These are phyloP conservation scores for Ennomos quercinarius DNA, from an alignment of 2,888 invertebrate genomes.

Conservation along the genomic window DNA sequence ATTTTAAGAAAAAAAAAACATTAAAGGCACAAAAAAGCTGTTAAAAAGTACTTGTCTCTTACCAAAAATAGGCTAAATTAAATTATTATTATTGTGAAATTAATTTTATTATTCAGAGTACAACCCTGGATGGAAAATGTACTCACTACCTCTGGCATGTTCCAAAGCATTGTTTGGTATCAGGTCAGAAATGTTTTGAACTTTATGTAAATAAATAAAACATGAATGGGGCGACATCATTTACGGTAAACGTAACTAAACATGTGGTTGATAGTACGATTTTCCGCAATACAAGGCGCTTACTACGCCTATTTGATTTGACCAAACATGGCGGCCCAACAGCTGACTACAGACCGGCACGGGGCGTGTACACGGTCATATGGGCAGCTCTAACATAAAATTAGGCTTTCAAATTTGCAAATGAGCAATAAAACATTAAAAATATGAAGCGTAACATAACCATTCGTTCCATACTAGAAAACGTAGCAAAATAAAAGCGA, in stretches of 20 bases:
- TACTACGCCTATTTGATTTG: conserved; percentile 84
- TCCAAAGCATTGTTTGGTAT: background rate
- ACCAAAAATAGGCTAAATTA: no score
- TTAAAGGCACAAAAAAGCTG: no score
- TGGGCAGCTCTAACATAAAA: conserved; percentile 52
- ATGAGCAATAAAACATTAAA: conserved; percentile 40
- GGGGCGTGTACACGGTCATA: conserved; percentile 75
- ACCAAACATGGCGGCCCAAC: conserved; percentile 85
- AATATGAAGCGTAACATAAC: conserved; percentile 3
- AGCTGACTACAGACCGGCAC: conserved; percentile 84
- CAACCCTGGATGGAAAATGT: background rate
- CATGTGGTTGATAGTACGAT: conserved; percentile 63
- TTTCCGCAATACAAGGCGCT: conserved; percentile 60
- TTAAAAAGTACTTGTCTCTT: no score
- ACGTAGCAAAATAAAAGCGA: conserved; percentile 44
- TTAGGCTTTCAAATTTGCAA: conserved; percentile 31
- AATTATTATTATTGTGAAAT: no score
- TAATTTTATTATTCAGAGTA: no score
- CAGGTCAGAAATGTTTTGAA: conserved; percentile 5
- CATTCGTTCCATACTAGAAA: conserved; percentile 16
- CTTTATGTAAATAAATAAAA: conserved; percentile 15
- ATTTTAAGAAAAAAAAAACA: no score
- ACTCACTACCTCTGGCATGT: background rate
- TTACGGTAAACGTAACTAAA: conserved; percentile 55
- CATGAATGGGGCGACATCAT: conserved; percentile 56